Evolutionary conservation across 1,140 invertebrate genomes (phyloP).

Genomic region (Batillaria attramentaria): DNA sequence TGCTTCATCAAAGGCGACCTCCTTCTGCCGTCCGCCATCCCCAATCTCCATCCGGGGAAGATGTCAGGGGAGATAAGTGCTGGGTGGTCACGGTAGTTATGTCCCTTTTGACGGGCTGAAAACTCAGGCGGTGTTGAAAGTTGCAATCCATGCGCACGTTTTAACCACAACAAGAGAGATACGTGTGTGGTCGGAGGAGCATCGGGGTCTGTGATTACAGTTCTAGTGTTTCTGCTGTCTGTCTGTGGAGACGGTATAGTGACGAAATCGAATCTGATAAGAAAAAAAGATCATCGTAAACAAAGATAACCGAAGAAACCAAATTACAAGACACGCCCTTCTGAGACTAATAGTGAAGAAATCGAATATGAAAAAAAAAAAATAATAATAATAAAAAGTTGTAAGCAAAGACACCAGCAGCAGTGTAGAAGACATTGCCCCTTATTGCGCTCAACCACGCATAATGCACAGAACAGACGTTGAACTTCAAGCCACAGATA

Average conservation of each 20-base stretch:
- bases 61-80: neutral
- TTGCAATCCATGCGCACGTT: neutral
- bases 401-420: neutral
- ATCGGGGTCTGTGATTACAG: neutral
- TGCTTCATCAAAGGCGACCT: neutral
- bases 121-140: slow-evolving; percentile 1
- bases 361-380: neutral
- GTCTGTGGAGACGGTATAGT: neutral
- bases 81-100: slow-evolving; percentile 9
- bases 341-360: neutral
- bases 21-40: neutral
- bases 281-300: neutral
- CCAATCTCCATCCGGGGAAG: neutral
- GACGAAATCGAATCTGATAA: neutral
- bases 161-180: neutral
- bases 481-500: neutral
- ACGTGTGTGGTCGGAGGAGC: too few relatives aligned
- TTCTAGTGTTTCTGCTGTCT: neutral
- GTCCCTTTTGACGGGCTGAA: neutral
- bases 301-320: neutral
- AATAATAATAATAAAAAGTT: neutral
- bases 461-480: too few relatives aligned
- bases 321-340: neutral
- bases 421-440: too few relatives aligned
- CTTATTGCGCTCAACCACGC: too few relatives aligned